Conservation (phyloP, 2,113 vertebrate genomes). For the Xenopus tropicalis region UCB_Xtro_10.0 CM004452.2:47402501-47403000, state of each 20-base stretch:
- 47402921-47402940: constrained; percentile 87
- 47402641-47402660: constrained; percentile 78
- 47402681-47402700: constrained; percentile 92
- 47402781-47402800: constrained; percentile 92
- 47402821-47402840: constrained; percentile 87
- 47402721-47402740: too few species aligned
- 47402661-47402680: constrained; percentile 87
- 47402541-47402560: constrained; percentile 86
- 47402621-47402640: constrained; percentile 77
- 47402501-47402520: constrained; percentile 91
- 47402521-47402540: constrained; percentile 93
- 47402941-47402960: constrained; percentile 81
- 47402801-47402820: constrained; percentile 88
- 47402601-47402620: constrained; percentile 83
- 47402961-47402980: constrained; percentile 84
- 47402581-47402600: constrained; percentile 87
- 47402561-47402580: constrained; percentile 90
- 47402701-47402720: too few species aligned
- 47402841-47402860: constrained; percentile 92
- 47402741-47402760: neutral
- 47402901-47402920: constrained; percentile 87
- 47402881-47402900: constrained; percentile 83
- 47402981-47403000: constrained; percentile 87
- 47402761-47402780: constrained; percentile 59
- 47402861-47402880: constrained; percentile 83